Percentiles rank a stretch among this genome's conserved stretches.
Conservation (phyloP, 2,888 invertebrate genomes). For the Dastarcus helophoroides region DNA sequence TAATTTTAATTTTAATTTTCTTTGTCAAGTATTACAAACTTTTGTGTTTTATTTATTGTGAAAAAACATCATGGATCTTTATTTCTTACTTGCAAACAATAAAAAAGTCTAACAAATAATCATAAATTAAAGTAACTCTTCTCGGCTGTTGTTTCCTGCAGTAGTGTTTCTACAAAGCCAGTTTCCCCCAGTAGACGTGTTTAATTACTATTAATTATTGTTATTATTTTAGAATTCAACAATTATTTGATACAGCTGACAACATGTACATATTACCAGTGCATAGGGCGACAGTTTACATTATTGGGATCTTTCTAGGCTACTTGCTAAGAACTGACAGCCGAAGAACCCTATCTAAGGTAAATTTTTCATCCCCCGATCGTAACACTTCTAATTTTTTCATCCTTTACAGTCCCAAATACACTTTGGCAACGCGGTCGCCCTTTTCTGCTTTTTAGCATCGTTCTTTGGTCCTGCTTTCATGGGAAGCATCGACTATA, state of each 20-base stretch:
- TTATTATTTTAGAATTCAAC: conserved; percentile 48
- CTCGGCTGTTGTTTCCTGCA: too few species aligned
- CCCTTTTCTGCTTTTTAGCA: conserved; percentile 39
- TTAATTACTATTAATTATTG: too few species aligned
- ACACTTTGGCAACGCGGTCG: conserved; percentile 45
- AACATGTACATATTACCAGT: conserved; percentile 56
- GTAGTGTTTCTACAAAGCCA: too few species aligned
- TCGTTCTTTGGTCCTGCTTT: conserved; percentile 50
- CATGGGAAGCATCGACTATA: conserved; percentile 51
- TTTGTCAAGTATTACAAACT: too few species aligned
- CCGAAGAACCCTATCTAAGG: conserved; percentile 38
- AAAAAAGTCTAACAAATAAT: too few species aligned
- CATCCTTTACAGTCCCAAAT: conserved; percentile 36
- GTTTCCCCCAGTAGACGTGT: too few species aligned
- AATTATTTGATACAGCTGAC: conserved; percentile 56
- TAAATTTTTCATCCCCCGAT: conserved; percentile 24
- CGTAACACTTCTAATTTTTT: conserved; percentile 1
- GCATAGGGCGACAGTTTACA: conserved; percentile 55
- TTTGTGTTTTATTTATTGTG: too few species aligned
- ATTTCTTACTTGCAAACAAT: too few species aligned
- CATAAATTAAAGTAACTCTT: too few species aligned
- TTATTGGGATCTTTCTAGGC: conserved; percentile 54
- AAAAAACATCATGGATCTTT: too few species aligned
- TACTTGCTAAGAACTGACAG: conserved; percentile 42
- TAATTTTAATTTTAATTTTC: too few species aligned